Base-by-base conservation (phyloP, 2,888 invertebrate genomes). In the Leptinotarsa juncta region DNA sequence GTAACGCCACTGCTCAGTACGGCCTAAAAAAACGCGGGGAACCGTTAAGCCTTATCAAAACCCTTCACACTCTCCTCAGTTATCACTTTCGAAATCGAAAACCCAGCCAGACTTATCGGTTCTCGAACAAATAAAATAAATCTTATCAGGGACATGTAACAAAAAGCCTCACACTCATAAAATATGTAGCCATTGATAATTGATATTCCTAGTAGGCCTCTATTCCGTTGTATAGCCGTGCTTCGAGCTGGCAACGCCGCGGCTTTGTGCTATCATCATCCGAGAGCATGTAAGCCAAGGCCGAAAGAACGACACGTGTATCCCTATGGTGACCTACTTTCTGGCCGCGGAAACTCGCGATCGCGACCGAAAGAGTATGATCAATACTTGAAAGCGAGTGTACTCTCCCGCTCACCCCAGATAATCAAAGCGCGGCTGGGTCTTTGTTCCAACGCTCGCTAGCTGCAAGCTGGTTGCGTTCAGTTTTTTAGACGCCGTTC, bases 261-360 rank as follows among this genome's bases (percentile, higher is more conserved):
- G 66, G 69, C 76, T 79, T 77, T 79, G 75, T 77, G 71, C 75
- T 77, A 78, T 78, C 77, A 76, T 79, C 78, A 80, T 76, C 77
- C 69, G 73, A 74, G 74, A 82, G 80, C 83, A 83, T 81, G 82
- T 83, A 83, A 84, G 84, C 84, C 84, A 84, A 83, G 84, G 84
- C 83, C 83, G 82, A 79, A 79, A 77, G 70, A 78, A 75, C 79
- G 84, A 83, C 85, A 85, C 85, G 85, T 85, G 84, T 85, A 84
- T 82, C 82, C 83, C 81, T 85, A 83, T 82, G 81, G 81, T 85
- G 85, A 85, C 85, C 84, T 77, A 85, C 80, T 83, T 85, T 82
- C 79, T 18, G 69, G 67, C 18, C 70, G 71, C 72, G 83, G 84
- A 79, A 71, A 72, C 65, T 67, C 65, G 74, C 85, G 85, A 85